Evolutionary conservation across 1,140 invertebrate species (phyloP).

Genomic region (Macrosteles quadrilineatus): DNA sequence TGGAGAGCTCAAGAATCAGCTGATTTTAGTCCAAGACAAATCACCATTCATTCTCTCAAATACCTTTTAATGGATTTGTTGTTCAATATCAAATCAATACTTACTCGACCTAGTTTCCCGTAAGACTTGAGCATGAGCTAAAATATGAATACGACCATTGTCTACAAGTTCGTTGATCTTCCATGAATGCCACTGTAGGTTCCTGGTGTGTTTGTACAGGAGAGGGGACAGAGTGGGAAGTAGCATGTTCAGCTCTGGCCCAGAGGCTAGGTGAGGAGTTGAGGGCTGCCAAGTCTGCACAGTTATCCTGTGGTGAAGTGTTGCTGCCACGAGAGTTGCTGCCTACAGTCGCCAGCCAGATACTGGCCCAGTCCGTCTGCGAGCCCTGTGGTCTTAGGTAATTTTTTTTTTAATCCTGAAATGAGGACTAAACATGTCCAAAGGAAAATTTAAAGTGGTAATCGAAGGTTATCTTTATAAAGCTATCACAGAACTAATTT

Average conservation of each 20-base stretch:
- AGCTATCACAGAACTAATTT: neutral
- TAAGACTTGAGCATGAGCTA: no score
- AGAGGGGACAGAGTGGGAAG: neutral
- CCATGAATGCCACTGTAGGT: no score
- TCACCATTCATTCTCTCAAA: no score
- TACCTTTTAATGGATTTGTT: no score
- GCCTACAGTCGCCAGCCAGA: conserved; percentile 69
- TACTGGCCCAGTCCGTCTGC: conserved; percentile 73
- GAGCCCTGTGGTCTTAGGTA: conserved; percentile 80
- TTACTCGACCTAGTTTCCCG: no score
- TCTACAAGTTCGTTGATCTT: no score
- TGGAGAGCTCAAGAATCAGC: no score
- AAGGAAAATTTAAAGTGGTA: neutral
- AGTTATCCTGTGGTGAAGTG: conserved; percentile 76
- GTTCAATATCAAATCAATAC: no score
- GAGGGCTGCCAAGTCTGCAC: conserved; percentile 72
- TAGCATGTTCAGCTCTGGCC: conserved; percentile 47
- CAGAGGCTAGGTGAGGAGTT: conserved; percentile 72
- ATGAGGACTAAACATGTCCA: neutral
- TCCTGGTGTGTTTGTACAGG: no score
- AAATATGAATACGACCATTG: no score
- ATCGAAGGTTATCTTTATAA: neutral
- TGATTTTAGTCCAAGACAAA: no score
- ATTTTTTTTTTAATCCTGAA: conserved; percentile 16
- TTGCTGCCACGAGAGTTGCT: conserved; percentile 76